These are phyloP conservation scores for Tachypleus tridentatus DNA, from an alignment of 1,140 invertebrate genomes.

Conservation along the genomic window DNA sequence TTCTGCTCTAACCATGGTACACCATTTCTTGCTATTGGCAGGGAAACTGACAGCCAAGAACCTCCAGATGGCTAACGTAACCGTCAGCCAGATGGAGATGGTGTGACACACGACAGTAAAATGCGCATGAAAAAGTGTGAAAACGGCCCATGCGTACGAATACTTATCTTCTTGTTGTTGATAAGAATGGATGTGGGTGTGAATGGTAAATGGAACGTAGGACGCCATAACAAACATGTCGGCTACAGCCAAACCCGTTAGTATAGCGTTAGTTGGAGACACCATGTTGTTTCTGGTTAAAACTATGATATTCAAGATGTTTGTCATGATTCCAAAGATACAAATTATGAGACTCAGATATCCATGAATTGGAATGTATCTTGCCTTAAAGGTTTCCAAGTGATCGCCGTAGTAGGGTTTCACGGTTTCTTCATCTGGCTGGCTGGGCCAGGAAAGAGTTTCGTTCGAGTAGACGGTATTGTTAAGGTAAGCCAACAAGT, in stretches of 20 bases:
- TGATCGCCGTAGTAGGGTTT: constrained; percentile 17
- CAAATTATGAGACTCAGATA: constrained; percentile 61
- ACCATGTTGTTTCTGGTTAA: constrained; percentile 67
- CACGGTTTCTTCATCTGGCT: too few species aligned
- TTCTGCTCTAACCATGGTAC: constrained; percentile 43
- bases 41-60: constrained; percentile 60
- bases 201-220: constrained; percentile 67
- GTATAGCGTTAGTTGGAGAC: constrained; percentile 68
- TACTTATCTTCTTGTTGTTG: constrained; percentile 17
- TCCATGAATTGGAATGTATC: constrained; percentile 42
- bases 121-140: constrained; percentile 41
- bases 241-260: constrained; percentile 67
- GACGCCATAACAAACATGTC: constrained; percentile 78
- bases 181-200: constrained; percentile 46
- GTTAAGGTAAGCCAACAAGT: too few species aligned
- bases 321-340: constrained; percentile 78
- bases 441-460: too few species aligned
- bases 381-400: constrained; percentile 7
- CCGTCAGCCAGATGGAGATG: constrained; percentile 81
- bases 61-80: constrained; percentile 81
- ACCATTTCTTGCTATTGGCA: constrained; percentile 14
- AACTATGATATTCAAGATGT: constrained; percentile 75
- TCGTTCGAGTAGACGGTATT: too few species aligned
- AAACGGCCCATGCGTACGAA: constrained; percentile 20
- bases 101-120: constrained; percentile 74